Conservation (phyloP, 2,113 vertebrate species). For the Silurus meridionalis region DNA sequence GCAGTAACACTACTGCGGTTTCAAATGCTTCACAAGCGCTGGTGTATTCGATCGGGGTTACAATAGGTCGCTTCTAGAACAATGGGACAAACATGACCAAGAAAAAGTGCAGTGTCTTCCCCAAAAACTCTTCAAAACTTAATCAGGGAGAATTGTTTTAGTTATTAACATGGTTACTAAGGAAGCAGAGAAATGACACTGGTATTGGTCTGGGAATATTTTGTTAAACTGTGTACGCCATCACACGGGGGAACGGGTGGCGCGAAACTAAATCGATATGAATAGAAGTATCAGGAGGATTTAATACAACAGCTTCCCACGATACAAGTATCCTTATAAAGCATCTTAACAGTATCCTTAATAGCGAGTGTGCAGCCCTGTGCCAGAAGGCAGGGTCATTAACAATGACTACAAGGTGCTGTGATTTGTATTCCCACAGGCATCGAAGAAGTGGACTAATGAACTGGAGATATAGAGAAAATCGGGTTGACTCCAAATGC, state of each 20-base stretch:
- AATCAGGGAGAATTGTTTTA: neutral
- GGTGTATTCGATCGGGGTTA: neutral
- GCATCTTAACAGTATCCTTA: neutral
- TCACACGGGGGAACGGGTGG: neutral
- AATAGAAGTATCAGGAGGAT: neutral
- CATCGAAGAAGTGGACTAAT: neutral
- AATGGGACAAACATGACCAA: neutral
- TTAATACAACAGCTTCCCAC: neutral
- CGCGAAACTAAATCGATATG: neutral
- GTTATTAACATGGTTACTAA: too few species aligned
- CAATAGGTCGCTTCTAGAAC: neutral
- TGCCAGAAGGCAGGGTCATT: neutral
- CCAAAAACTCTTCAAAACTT: neutral
- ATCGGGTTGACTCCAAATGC: neutral
- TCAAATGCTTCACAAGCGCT: neutral
- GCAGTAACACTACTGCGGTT: slow-evolving; percentile 37
- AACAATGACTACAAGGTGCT: neutral
- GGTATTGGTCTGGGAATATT: neutral
- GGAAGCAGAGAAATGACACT: neutral
- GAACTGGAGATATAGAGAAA: neutral
- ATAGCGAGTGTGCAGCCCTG: neutral
- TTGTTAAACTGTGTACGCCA: neutral
- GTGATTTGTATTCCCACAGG: neutral
- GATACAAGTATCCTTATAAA: neutral
- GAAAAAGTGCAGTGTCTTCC: neutral